Base-by-base conservation (phyloP, 2,888 invertebrate genomes). In the Tenthredo livida region DNA sequence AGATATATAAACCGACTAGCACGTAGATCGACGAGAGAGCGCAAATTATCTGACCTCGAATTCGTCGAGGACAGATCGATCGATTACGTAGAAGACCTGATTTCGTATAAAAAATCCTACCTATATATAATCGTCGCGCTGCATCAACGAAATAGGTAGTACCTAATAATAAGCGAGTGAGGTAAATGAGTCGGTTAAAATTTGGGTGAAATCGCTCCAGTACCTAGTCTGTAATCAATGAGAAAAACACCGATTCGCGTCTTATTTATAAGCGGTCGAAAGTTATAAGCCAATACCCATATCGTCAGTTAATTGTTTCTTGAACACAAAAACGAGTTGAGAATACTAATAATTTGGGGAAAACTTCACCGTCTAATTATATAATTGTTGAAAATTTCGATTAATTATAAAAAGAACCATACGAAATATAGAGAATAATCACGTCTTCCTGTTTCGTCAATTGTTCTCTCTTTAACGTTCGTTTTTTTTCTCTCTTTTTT, bases 31-130 rank as follows among this genome's bases (percentile, higher is more conserved):
- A 61, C 61, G 61, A 61, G 61, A 61, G 61, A 61, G 61, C 25
- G 61, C 61, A 61, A 1, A 25, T 54, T 70, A 70, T 73, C 15
- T 54, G 80, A 40, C 80, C 80, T 80, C 80, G 80, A 80, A 61
- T 61, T 50, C 80, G 61, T 5, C 80, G 78, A 80, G 80, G 80
- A 80, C 65, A 80, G 80, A 80, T 80, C 58, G 58, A 65, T 65
- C 37, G 61, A 58, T 61, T 80, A 17, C 80, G 43, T 43, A 6
- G 77, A 73, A 77, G 17, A 75, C 43, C 75, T 37, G 37, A 50
- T 47, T 75, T 75, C 10, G 40, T 37, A n/a, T 72, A 37, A 72
- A 37, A 37, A 72, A 72, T 7, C 2, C n/a, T 29, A 61, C 21
- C n/a, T n/a, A 29, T n/a, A 21, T 58, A 9, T 47, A 47, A 47